These are phyloP conservation scores for Synanthedon vespiformis DNA, from an alignment of 2,888 invertebrate genomes.

Conservation along the genomic window DNA sequence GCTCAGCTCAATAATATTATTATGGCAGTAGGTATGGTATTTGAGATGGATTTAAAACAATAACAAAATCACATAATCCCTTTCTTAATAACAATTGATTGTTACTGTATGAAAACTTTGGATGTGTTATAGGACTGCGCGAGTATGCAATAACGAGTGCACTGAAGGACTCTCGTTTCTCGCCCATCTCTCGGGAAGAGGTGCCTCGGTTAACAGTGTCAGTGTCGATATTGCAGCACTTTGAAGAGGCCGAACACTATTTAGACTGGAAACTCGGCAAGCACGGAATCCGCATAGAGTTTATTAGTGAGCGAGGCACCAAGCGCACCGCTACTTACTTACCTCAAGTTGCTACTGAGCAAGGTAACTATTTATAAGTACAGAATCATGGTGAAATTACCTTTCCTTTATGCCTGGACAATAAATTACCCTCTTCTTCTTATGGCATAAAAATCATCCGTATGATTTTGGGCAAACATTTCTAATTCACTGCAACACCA, in stretches of 20 bases:
- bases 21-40: no score
- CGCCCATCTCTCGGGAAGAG: conserved; percentile 94
- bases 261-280: conserved; percentile 97
- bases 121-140: conserved; percentile 75
- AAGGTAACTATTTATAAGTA: conserved; percentile 73
- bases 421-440: neutral
- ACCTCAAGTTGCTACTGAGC: conserved; percentile 97
- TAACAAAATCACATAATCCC: no score
- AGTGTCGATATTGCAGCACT: conserved; percentile 95
- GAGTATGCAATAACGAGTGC: conserved; percentile 99
- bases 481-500: no score
- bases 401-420: neutral
- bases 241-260: conserved; percentile 95
- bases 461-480: no score
- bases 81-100: no score
- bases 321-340: conserved; percentile 98
- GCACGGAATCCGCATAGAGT: conserved; percentile 98
- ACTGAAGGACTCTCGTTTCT: conserved; percentile 96
- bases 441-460: no score
- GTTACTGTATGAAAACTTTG: no score
- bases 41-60: no score
- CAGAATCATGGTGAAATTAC: neutral
- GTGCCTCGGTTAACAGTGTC: conserved; percentile 92
- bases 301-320: conserved; percentile 91
- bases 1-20: no score